Conservation (phyloP, 1,140 invertebrate genomes). For the Oncopeltus fasciatus region DNA sequence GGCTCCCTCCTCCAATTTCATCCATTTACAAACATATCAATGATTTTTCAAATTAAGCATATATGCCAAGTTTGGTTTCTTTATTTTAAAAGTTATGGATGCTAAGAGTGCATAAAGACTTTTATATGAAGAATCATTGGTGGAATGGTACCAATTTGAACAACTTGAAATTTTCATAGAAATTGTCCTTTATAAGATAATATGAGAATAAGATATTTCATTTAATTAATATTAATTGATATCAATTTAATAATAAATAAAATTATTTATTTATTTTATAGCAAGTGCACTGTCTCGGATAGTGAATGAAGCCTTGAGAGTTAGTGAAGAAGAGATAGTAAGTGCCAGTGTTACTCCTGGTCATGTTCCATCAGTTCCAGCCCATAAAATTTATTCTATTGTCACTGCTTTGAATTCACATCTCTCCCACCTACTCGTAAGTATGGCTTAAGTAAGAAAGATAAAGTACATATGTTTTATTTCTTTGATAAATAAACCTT, state of each 20-base stretch:
- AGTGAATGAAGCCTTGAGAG: slow-evolving; percentile 35
- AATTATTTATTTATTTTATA: slow-evolving; percentile 21
- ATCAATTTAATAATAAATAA: slow-evolving; percentile 23
- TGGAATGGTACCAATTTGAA: too few species aligned
- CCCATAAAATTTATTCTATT: slow-evolving; percentile 36
- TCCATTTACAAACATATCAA: background rate
- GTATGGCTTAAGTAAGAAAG: too few species aligned
- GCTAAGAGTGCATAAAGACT: too few species aligned
- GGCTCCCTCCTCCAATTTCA: background rate
- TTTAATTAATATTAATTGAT: slow-evolving; percentile 7
- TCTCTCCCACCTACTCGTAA: slow-evolving; percentile 42
- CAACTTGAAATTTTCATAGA: too few species aligned
- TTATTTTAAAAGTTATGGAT: too few species aligned
- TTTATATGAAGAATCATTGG: too few species aligned
- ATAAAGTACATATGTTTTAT: too few species aligned
- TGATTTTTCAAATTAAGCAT: too few species aligned
- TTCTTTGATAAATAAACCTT: too few species aligned
- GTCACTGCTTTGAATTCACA: slow-evolving; percentile 37
- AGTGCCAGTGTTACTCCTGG: slow-evolving; percentile 25
- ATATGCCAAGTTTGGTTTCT: too few species aligned
- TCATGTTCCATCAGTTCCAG: slow-evolving; percentile 36
- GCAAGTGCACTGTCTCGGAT: slow-evolving; percentile 37
- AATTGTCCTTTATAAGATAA: too few species aligned
- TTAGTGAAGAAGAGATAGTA: slow-evolving; percentile 36
- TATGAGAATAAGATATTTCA: too few species aligned